Evolutionary conservation across 2,888 invertebrate genomes (phyloP).

Genomic region (Notocelia uddmanniana): DNA sequence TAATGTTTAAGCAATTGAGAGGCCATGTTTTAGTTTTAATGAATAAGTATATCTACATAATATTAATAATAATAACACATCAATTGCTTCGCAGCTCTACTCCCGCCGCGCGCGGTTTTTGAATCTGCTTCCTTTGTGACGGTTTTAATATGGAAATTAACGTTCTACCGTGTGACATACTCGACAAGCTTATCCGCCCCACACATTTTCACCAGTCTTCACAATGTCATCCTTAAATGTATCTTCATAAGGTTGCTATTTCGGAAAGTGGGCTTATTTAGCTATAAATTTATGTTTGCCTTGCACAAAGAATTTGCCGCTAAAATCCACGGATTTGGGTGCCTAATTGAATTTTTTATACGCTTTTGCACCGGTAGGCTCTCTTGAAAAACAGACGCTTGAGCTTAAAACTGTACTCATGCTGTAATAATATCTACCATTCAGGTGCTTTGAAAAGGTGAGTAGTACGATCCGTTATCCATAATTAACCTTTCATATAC

Average conservation of each 20-base stretch:
- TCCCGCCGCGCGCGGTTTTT: constrained; percentile 77
- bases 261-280: constrained; percentile 15
- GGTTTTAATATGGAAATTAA: constrained; percentile 86
- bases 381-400: constrained; percentile 24
- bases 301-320: constrained; percentile 63
- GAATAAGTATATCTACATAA: no score
- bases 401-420: background rate
- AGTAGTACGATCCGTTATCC: background rate
- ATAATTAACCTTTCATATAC: no score
- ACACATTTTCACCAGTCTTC: constrained; percentile 52
- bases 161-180: constrained; percentile 79
- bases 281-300: constrained; percentile 31
- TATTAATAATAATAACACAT: constrained; percentile 46
- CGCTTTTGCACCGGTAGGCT: constrained; percentile 51
- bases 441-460: background rate
- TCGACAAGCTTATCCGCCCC: constrained; percentile 66
- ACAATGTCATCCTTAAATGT: constrained; percentile 53
- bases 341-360: constrained; percentile 76
- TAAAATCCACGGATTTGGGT: constrained; percentile 64
- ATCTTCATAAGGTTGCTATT: constrained; percentile 53
- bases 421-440: background rate
- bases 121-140: constrained; percentile 85
- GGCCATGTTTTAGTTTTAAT: no score
- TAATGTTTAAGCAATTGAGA: no score
- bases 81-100: constrained; percentile 55